Conservation (phyloP, 2,888 invertebrate species). For the Fragum fragum region DNA sequence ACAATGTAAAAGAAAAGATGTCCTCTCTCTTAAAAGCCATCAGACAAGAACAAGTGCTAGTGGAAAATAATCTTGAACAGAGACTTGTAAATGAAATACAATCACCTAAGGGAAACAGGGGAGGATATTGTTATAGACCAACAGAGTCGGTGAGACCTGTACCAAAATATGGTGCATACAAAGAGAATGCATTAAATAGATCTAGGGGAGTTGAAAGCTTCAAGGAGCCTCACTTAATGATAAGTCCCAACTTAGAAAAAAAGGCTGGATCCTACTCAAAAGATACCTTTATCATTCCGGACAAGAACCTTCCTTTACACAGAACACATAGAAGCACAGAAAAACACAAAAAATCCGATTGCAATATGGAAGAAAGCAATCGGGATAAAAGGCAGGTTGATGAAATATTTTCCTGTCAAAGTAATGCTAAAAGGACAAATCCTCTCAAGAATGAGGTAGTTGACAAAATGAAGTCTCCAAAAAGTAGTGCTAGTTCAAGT, state of each 20-base stretch:
- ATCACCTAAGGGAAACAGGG: not conserved
- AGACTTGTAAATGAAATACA: conserved; percentile 4
- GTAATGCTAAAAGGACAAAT: no score
- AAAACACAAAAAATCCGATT: not conserved
- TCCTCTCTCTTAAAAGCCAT: conserved; percentile 55
- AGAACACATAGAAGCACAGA: not conserved
- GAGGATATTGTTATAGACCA: not conserved
- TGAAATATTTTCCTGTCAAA: no score
- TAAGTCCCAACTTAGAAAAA: not conserved
- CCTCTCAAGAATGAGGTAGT: no score
- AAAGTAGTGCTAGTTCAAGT: no score
- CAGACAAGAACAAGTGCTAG: conserved; percentile 50
- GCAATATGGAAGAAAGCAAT: no score
- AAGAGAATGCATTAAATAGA: conserved; percentile 8
- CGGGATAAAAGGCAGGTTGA: no score
- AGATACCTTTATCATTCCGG: not conserved
- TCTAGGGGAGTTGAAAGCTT: not conserved
- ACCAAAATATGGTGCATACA: conserved; percentile 17
- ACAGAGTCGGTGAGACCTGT: conserved; percentile 12
- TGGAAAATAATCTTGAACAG: conserved; percentile 57
- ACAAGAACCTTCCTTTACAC: not conserved
- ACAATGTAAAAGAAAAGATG: conserved; percentile 62
- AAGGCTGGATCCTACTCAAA: not conserved
- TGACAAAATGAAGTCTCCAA: no score
- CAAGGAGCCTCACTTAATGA: not conserved